Evolutionary conservation across 2,888 invertebrate species (phyloP).

Genomic region (Thera britannica): DNA sequence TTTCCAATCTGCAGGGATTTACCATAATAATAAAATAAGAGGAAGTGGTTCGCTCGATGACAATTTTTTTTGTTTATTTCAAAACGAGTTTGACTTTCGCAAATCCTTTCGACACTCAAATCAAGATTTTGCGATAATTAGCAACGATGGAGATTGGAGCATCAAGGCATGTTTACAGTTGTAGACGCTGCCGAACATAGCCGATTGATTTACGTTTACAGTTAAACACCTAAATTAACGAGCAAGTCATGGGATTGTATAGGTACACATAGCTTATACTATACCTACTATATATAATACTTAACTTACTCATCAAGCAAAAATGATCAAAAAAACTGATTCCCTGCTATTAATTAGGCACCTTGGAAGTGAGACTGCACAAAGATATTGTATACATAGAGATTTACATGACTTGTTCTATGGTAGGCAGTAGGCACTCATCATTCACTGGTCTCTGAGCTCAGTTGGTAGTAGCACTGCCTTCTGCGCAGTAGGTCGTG

Average conservation of each 20-base stretch:
- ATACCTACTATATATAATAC: no score
- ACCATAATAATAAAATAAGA: slow-evolving; percentile 6
- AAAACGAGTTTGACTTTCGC: slow-evolving; percentile 25
- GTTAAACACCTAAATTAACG: slow-evolving; percentile 2
- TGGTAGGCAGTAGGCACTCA: no score
- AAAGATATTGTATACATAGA: no score
- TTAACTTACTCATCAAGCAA: no score
- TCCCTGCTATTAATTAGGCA: no score
- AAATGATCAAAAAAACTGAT: no score
- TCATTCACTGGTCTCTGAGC: no score
- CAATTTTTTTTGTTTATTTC: slow-evolving; percentile 12
- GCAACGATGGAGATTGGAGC: slow-evolving; percentile 31
- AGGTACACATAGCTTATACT: background rate
- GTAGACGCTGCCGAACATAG: background rate
- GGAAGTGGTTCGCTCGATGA: slow-evolving; percentile 15
- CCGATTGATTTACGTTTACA: slow-evolving; percentile 12
- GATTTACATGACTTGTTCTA: no score
- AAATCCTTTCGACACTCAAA: slow-evolving; percentile 17
- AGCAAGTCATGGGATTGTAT: background rate
- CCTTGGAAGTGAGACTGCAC: no score
- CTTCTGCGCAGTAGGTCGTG: no score
- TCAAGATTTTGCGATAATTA: slow-evolving; percentile 27
- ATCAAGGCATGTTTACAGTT: slow-evolving; percentile 14
- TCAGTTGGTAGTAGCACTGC: no score
- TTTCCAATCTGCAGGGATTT: slow-evolving; percentile 20